Percentiles rank a stretch among this genome's conserved stretches.
These are phyloP conservation scores for Arge pagana DNA, from an alignment of 2,888 invertebrate species.

Conservation along the genomic window DNA sequence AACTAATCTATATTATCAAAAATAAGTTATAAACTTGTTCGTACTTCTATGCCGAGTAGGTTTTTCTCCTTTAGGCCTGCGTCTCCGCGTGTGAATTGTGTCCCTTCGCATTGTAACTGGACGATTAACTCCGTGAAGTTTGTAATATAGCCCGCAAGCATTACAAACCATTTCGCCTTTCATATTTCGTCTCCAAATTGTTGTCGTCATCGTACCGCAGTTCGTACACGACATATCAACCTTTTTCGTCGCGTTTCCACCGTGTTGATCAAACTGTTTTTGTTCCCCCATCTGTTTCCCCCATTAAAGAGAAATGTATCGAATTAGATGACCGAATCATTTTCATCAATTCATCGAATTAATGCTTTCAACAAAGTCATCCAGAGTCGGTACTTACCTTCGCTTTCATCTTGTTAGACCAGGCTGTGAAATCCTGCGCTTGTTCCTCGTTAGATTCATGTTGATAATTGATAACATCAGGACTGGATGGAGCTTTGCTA, in stretches of 20 bases:
- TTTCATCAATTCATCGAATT: constrained; percentile 21
- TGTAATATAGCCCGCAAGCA: constrained; percentile 97
- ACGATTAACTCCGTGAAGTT: constrained; percentile 91
- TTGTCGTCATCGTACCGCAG: constrained; percentile 96
- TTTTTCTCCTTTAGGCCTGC: constrained; percentile 77
- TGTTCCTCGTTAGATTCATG: constrained; percentile 51
- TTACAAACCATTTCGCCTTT: constrained; percentile 99
- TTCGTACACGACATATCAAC: constrained; percentile 92
- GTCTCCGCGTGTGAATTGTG: constrained; percentile 91
- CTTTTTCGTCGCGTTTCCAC: constrained; percentile 49
- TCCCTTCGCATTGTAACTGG: constrained; percentile 95
- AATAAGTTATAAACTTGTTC: constrained; percentile 35
- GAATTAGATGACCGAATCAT: constrained; percentile 19
- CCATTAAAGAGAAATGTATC: too few species aligned
- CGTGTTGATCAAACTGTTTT: constrained; percentile 49
- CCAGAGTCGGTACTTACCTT: constrained; percentile 30
- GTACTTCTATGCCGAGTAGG: constrained; percentile 55
- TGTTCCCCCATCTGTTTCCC: constrained; percentile 44
- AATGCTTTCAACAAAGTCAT: constrained; percentile 21
- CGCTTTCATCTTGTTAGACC: constrained; percentile 50
- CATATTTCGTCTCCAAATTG: constrained; percentile 95
- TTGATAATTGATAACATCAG: constrained; percentile 50
- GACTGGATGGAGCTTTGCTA: constrained; percentile 64
- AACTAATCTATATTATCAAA: too few species aligned
- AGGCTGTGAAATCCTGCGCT: constrained; percentile 54